Conservation (phyloP, 2,113 vertebrate species). For the Micromys minutus region DNA sequence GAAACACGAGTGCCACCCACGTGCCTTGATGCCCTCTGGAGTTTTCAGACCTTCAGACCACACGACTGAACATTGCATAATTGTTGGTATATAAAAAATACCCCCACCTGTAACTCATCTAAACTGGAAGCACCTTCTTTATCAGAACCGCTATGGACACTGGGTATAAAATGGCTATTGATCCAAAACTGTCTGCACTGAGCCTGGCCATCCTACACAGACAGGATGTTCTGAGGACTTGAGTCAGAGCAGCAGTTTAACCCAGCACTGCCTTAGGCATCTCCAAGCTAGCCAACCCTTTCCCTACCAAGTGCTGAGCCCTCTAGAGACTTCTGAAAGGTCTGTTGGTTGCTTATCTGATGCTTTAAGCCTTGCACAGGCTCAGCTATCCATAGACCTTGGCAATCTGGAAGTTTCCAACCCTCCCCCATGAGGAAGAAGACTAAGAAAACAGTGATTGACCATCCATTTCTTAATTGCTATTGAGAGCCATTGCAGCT, state of each 20-base stretch:
- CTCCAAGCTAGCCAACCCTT: not conserved
- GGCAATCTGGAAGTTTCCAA: not conserved
- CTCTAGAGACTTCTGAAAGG: not conserved
- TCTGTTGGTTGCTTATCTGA: not conserved
- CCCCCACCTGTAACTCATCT: not conserved
- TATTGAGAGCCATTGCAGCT: not conserved
- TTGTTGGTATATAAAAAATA: not conserved
- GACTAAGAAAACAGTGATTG: not conserved
- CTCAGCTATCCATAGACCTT: not conserved
- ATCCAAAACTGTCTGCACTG: rapidly evolving
- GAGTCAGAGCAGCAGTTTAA: not conserved
- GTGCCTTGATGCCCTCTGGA: no score
- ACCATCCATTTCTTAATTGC: not conserved
- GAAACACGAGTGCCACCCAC: rapidly evolving
- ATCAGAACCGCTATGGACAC: not conserved
- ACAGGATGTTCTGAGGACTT: not conserved
- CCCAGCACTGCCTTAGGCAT: rapidly evolving
- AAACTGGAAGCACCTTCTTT: not conserved
- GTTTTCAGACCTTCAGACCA: not conserved
- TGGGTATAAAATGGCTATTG: no score
- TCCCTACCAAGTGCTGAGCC: not conserved
- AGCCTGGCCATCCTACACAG: not conserved
- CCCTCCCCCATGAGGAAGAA: not conserved
- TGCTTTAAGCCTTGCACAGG: not conserved
- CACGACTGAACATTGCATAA: not conserved